Evolutionary conservation across 2,113 vertebrate species (phyloP), one percentile per base, ranked within the genome.

Genomic region (Dipodomys spectabilis): DNA sequence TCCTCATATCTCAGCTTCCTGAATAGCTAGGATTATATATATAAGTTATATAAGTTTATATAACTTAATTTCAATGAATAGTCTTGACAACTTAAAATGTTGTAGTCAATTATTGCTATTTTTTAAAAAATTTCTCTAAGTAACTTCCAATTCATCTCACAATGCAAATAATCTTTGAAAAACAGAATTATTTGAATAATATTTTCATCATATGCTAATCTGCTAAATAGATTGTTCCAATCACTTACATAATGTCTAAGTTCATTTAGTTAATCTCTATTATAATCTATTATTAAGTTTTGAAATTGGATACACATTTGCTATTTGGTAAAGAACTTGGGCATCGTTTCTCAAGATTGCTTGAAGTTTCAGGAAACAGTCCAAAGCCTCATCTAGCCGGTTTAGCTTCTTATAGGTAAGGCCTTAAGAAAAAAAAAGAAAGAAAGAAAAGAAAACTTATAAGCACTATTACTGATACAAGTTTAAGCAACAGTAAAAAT

Each of bases 351-450:
- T 98, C 75, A 99, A 98, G 93, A 99, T 99, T 92, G 99, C 98
- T 7, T 99, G 99, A 74, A 99, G 99, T 97, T 99, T 99, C 97
- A 99, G 97, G 96, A 99, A 99, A 97, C 98, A 99, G 97, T 99
- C 99, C 96, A 99, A 98, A 84, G 99, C 98, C 88, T 99, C 99
- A 23, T 99, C 98, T 91, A 99, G 97, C n/a, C 98, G 98, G 75
- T 98, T 99, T 95, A 99, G 98, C 83, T 97, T 99, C 98, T 99
- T 99, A 94, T 99, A 99, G 1, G 98, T 98, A 85, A 99, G 98
- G 97, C 99, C 99, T 99, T 94, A 68, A 23, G 32, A 39, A 94
- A 82, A 85, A 35, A 89, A 96, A 20, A 35, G 4, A 39, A 39
- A 39, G 35, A 89, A 96, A 2, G 45, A 88, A 79, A 95, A 93